Evolutionary conservation across 2,797 vertebrate species (phyloP).

Genomic region (Halcyon badia): DNA sequence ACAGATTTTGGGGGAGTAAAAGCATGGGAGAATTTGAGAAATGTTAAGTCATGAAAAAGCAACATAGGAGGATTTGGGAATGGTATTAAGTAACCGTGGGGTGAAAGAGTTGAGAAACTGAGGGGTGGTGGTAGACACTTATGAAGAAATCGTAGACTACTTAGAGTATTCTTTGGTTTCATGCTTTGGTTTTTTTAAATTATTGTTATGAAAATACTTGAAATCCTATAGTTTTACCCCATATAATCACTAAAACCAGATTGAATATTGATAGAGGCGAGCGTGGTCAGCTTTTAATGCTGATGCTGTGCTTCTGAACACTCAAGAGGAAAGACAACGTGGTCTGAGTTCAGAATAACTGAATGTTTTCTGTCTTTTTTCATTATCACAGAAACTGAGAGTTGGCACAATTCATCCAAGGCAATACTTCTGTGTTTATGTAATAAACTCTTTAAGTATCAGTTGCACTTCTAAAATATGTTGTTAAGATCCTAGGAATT

Average conservation of each 20-base stretch:
- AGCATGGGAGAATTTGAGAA: not conserved
- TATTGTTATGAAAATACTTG: not conserved
- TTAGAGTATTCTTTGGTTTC: not conserved
- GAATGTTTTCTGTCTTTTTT: not conserved
- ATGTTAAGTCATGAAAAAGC: not conserved
- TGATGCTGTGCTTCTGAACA: not conserved
- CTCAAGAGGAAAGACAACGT: not conserved
- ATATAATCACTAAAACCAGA: not conserved
- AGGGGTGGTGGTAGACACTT: not conserved
- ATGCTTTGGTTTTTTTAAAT: not conserved
- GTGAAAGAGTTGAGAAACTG: not conserved
- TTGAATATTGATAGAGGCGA: not conserved
- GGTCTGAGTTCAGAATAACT: not conserved
- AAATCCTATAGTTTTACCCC: not conserved
- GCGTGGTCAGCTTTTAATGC: not conserved
- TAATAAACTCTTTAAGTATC: not conserved
- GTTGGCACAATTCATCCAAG: not conserved
- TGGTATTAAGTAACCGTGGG: not conserved
- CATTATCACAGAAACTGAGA: not conserved
- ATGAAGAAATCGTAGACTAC: not conserved
- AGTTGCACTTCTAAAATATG: not conserved
- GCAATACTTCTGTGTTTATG: not conserved
- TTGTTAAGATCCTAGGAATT: not conserved
- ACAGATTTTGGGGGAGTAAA: not conserved
- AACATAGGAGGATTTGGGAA: not conserved